Base-by-base conservation (phyloP, 2,797 vertebrate species). In the Prionace glauca region DNA sequence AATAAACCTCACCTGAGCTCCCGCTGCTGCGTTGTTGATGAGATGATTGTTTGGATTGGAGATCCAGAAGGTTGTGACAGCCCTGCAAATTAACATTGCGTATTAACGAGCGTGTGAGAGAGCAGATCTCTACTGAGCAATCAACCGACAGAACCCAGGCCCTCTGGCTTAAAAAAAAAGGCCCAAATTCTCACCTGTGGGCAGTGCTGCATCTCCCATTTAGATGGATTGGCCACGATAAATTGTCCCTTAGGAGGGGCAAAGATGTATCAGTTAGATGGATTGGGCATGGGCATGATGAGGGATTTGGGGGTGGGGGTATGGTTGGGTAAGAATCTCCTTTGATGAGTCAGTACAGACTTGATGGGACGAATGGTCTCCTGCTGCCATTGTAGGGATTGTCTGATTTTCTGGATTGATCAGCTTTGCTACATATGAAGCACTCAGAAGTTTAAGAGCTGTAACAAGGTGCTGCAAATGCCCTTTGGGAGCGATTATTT, bases 51-150 rank as follows among this genome's bases (percentile, higher is more conserved):
- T 96, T 56, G 95, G 90, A 95, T 96, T 96, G 32, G 95, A 92
- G 71, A 96, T 96, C 96, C 95, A 96, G 65, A 96, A 96, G 18
- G 95, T 96, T 95, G 86, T 95, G 74, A 96, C 96, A n/a, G 94
- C 93, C 96, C 95, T 95, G 86, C 32, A 60, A 65, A 45, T 72
- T 65, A 90, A 92, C n/a, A 92, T 92, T 91, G n/a, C 62, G 24
- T n/a, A 69, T 92, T 92, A 92, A 65, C 12, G 1, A 32, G 72
- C 3, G 0, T 41, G 0, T 69, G 20, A 2, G 67, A 91, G 11
- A 20, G 3, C 26, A 29, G 29, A 60, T 50, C 32, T n/a, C 72
- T 77, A 32, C 12, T 77, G 29, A 94, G 67, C 93, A 77, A 29
- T 60, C 18, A n/a, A 95, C 24, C 22, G 67, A 60, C 16, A 7